Conservation (phyloP, 2,113 vertebrate genomes). For the Lasiurus cinereus region DNA sequence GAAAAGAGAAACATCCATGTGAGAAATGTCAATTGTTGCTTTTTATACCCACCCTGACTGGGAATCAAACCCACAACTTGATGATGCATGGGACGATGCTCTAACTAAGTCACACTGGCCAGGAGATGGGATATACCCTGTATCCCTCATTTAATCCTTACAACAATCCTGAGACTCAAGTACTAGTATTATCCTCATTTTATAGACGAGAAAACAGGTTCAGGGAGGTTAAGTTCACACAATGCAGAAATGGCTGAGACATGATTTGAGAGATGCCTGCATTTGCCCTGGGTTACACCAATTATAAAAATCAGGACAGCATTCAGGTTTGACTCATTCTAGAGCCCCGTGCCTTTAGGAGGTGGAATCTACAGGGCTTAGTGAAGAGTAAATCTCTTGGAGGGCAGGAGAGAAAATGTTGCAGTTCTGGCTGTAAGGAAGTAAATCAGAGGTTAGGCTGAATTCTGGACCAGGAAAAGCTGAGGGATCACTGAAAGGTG, state of each 20-base stretch:
- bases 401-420: neutral
- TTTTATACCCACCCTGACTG: neutral
- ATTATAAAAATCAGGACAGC: neutral
- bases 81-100: neutral
- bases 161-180: neutral
- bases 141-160: neutral
- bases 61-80: neutral
- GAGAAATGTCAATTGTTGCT: neutral
- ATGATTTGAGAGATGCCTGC: neutral
- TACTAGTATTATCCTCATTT: neutral
- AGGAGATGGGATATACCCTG: neutral
- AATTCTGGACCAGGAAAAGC: conserved; percentile 14
- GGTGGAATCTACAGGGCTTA: neutral
- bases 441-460: conserved; percentile 49
- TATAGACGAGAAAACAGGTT: conserved; percentile 10
- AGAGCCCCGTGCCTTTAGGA: neutral
- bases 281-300: neutral
- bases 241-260: neutral
- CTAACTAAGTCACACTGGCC: neutral
- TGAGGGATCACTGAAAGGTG: neutral
- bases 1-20: neutral
- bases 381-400: conserved; percentile 2
- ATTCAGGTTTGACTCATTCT: neutral
- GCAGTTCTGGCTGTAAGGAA: conserved; percentile 34
- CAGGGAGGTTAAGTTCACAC: neutral